Evolutionary conservation across 2,888 invertebrate species (phyloP), one percentile per base, ranked within the genome.

Genomic region (Melieria crassipennis): DNA sequence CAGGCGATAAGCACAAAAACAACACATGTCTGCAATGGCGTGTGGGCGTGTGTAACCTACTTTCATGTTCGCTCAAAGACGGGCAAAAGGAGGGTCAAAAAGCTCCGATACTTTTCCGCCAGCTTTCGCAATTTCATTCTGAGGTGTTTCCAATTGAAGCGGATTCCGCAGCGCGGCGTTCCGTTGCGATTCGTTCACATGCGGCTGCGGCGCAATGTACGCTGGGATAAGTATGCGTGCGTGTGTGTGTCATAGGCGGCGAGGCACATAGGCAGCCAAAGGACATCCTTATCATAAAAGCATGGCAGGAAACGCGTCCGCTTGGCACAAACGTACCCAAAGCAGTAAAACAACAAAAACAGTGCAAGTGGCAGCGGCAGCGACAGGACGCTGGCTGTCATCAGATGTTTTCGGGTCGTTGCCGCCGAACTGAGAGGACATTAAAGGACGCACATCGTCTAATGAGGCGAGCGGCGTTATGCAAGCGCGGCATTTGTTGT

Each of bases 341-440:
- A 60, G 11, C n/a, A 11, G n/a, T 11, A 58, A 60, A 11, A 60
- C 50, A 50, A 63, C 42, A 67, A 60, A 43, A 61, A 50, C 13
- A 67, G 7, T 58, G 10, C 60, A 43, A 52, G 43, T 62, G 57
- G 63, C 50, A 46, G 56, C 47, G 64, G 62, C 55, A 48, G 63
- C 10, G 47, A 16, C 45, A 43, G 47, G 13, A 67, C 47, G 13
- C 47, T 47, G 45, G 55, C 62, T 62, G 52, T 72, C 68, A 67
- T 81, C 82, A 82, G 80, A 81, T 80, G 83, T 82, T 83, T 79
- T 82, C 79, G 81, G 82, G 82, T 79, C 81, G 84, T 80, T 80
- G 80, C 78, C 79, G 82, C 79, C 80, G 77, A 58, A 66, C 60
- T 67, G 69, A 66, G 65, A 68, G 70, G 64, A 52, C 73, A 72